phyloP scores from a whole-genome alignment of 2,797 vertebrate species.

The Lithobates pipiens region DNA sequence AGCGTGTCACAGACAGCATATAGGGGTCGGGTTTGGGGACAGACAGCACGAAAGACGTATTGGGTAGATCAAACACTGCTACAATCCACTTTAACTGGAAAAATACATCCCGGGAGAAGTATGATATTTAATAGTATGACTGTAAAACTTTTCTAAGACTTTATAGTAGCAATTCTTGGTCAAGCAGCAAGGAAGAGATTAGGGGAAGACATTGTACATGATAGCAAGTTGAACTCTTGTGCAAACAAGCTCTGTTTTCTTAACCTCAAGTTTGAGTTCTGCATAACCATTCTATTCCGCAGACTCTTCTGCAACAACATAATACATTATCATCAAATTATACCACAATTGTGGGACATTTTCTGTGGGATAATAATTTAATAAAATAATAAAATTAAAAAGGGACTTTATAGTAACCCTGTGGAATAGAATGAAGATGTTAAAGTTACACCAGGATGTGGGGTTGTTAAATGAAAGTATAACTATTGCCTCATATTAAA shows the following conservation, averaged over 20 bases:
- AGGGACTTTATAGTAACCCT: not conserved
- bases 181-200: not conserved
- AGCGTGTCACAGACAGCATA: no score
- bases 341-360: not conserved
- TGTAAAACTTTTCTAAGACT: no score
- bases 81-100: no score
- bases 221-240: not conserved
- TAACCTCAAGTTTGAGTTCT: slow-evolving; percentile 17
- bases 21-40: no score
- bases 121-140: no score
- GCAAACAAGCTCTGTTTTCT: slow-evolving; percentile 22
- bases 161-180: not conserved
- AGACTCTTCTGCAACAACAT: slow-evolving; percentile 2
- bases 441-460: not conserved
- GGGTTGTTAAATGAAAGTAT: not conserved
- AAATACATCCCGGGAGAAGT: no score
- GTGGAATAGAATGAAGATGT: not conserved
- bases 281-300: not conserved
- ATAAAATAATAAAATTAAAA: not conserved
- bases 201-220: not conserved
- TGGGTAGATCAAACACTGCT: no score
- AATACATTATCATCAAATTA: not conserved
- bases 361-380: not conserved
- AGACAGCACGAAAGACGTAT: no score
- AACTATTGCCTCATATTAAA: not conserved